Conservation (phyloP, 2,888 invertebrate species). For the Caenorhabditis parvicauda region DNA sequence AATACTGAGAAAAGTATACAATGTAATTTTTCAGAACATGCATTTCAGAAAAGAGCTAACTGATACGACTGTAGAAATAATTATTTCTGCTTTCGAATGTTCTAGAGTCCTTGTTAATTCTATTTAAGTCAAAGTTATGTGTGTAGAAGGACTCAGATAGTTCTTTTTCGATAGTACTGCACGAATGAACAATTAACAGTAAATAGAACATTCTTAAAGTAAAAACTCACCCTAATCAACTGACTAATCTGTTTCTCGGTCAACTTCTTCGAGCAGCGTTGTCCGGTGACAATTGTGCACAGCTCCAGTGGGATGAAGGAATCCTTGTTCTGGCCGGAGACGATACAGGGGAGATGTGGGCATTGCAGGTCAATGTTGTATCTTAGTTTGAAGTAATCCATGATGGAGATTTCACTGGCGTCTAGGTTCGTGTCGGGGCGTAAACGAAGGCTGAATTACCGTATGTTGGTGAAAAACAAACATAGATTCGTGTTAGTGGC, state of each 20-base stretch:
- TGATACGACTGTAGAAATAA: no score
- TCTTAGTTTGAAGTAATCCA: constrained; percentile 14
- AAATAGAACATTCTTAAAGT: no score
- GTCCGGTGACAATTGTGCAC: constrained; percentile 16
- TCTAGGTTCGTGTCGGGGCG: neutral
- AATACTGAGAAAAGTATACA: no score
- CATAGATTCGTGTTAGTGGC: no score
- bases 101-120: no score
- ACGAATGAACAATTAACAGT: no score
- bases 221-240: constrained; percentile 20
- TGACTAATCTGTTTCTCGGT: constrained; percentile 22
- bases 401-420: constrained; percentile 1
- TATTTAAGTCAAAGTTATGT: no score
- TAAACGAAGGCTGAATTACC: neutral
- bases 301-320: constrained; percentile 15
- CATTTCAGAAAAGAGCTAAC: no score
- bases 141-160: no score
- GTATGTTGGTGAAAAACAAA: neutral
- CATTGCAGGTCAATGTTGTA: constrained; percentile 10
- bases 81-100: no score
- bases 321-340: constrained; percentile 1
- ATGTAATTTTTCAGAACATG: no score
- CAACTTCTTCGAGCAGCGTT: constrained; percentile 22
- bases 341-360: constrained; percentile 23
- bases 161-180: no score